A percentile compares a stretch with the other conserved stretches of the same genome.
Conservation (phyloP, 2,888 invertebrate species). For the Caenorhabditis doughertyi region DNA sequence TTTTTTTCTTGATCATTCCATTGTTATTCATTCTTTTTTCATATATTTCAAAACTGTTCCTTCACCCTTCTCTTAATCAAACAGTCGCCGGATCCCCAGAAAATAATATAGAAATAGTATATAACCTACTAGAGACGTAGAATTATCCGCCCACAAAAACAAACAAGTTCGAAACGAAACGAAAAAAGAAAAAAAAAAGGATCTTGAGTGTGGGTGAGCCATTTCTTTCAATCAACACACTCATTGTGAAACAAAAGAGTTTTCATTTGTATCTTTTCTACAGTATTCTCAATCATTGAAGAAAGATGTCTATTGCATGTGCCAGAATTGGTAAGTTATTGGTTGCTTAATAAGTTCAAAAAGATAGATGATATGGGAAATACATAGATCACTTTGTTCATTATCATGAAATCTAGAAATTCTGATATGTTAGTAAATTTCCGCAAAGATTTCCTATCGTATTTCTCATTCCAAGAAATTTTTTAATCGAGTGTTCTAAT, state of each 20-base stretch:
- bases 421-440: too few relatives aligned
- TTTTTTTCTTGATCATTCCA: slow-evolving; percentile 3
- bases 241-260: slow-evolving; percentile 12
- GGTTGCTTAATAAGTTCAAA: background rate
- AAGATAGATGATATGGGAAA: too few relatives aligned
- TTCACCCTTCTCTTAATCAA: slow-evolving; percentile 10
- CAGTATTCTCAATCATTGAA: background rate
- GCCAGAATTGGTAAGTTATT: slow-evolving; percentile 44
- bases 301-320: slow-evolving; percentile 39
- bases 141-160: slow-evolving; percentile 50
- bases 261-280: background rate
- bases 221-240: slow-evolving; percentile 11
- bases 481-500: too few relatives aligned
- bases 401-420: too few relatives aligned
- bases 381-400: too few relatives aligned
- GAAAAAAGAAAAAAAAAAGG: slow-evolving; percentile 32
- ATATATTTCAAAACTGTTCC: slow-evolving; percentile 21
- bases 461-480: too few relatives aligned
- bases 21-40: slow-evolving; percentile 13
- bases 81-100: slow-evolving; percentile 32
- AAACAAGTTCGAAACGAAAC: slow-evolving; percentile 25
- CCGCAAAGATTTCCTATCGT: too few relatives aligned
- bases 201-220: slow-evolving; percentile 18
- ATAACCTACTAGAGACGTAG: slow-evolving; percentile 8
- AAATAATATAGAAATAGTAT: slow-evolving; percentile 24